Evolutionary conservation across 2,113 vertebrate species (phyloP), one percentile per base, ranked within the genome.

Genomic region (Odontophorus gujanensis): DNA sequence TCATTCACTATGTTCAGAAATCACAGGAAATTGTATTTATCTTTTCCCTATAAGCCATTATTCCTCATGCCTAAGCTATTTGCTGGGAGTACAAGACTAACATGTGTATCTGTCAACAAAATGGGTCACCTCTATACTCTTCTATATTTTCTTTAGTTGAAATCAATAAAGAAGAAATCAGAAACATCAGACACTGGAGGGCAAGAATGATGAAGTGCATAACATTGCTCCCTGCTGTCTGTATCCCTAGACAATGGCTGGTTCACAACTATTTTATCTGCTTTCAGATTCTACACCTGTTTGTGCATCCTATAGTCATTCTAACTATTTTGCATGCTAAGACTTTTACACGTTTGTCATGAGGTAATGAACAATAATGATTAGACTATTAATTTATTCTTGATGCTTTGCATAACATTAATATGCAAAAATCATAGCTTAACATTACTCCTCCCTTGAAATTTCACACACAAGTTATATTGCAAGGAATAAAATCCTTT

Each of bases 141-240:
- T 71, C 61, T 89, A 13, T 81, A 90, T 74, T 94, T 92, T 91
- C 78, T 96, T 93, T 94, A 92, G 66, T 90, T 96, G 65, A 89
- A 97, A 93, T 96, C 92, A 95, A 97, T 97, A 95, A 94, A 87
- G 86, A 92, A 89, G 95, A 93, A 96, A 93, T 94, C 90, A 91
- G 85, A 92, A 95, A 51, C 85, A 93, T 90, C 88, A 86, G 81
- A 88, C 47, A 68, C 74, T 92, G 92, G 76, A 91, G 48, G 89
- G 73, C 86, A 96, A 73, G 73, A 84, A 83, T 88, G 75, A 95
- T 48, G 18, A 97, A 96, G 83, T 63, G 48, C 58, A 96, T 90
- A 90, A 81, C 79, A 74, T 34, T 81, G 36, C 72, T 94, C 59
- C 75, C 77, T 75, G 90, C 63, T 68, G 78, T 95, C 81, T 96